phyloP scores from a whole-genome alignment of 2,888 invertebrate species.

The Pocota personata region DNA sequence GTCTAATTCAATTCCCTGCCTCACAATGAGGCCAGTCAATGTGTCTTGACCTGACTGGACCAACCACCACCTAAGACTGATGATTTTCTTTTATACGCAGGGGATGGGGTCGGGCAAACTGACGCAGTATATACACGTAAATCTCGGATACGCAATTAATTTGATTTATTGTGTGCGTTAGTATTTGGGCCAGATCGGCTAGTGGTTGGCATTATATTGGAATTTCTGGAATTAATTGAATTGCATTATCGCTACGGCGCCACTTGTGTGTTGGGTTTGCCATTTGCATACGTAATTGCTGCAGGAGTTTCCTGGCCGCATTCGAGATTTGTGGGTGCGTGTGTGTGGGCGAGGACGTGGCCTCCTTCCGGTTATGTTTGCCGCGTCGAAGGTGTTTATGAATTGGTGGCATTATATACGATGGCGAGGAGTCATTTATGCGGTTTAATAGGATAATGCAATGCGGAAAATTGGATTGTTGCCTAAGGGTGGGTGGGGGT shows the following conservation, averaged over 20 bases:
- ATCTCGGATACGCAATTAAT: slow-evolving; percentile 68
- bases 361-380: slow-evolving; percentile 6
- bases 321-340: not conserved
- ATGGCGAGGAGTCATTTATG: not conserved
- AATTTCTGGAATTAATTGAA: slow-evolving; percentile 72
- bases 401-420: slow-evolving; percentile 2
- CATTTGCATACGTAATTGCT: slow-evolving; percentile 71
- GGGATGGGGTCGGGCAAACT: not conserved
- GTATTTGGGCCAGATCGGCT: slow-evolving; percentile 62
- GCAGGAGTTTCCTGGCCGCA: slow-evolving; percentile 14
- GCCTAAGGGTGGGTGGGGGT: not conserved
- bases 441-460: slow-evolving; percentile 2
- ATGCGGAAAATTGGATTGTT: not conserved
- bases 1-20: slow-evolving; percentile 65
- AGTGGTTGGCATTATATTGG: slow-evolving; percentile 67
- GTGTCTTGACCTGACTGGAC: slow-evolving; percentile 31
- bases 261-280: slow-evolving; percentile 34
- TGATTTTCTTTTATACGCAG: slow-evolving; percentile 1
- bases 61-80: slow-evolving; percentile 1
- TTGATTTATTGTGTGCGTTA: slow-evolving; percentile 71
- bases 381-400: slow-evolving; percentile 46
- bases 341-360: slow-evolving; percentile 17
- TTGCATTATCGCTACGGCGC: slow-evolving; percentile 50
- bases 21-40: slow-evolving; percentile 42
- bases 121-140: slow-evolving; percentile 27